Percentiles rank a stretch among this genome's conserved stretches.
Conservation (phyloP, 2,888 invertebrate species). For the Molorchus minor region DNA sequence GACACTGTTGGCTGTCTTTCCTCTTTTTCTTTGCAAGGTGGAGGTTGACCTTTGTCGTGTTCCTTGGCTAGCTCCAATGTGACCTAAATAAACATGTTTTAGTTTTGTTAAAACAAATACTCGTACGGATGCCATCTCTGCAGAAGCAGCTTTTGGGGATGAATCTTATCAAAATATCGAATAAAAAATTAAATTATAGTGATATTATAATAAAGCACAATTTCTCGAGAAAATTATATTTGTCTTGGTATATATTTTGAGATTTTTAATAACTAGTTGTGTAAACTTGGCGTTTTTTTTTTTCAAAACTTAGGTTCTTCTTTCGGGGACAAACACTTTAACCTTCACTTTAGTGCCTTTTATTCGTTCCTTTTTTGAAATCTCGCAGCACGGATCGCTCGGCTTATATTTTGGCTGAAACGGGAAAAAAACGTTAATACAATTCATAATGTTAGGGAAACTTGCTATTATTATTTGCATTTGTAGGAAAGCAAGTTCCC, state of each 20-base stretch:
- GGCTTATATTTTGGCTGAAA: slow-evolving; percentile 29
- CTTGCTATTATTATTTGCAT: slow-evolving; percentile 30
- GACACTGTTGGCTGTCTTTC: slow-evolving; percentile 21
- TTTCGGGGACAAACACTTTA: slow-evolving; percentile 28
- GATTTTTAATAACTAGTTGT: too few relatives aligned
- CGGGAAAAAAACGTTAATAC: neutral
- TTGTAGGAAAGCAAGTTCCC: slow-evolving; percentile 35
- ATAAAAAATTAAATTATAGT: too few relatives aligned
- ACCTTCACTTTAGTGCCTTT: slow-evolving; percentile 13
- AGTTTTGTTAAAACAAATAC: too few relatives aligned
- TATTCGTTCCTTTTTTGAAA: slow-evolving; percentile 11
- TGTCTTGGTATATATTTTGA: too few relatives aligned
- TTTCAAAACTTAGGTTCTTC: too few relatives aligned
- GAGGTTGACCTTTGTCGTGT: slow-evolving; percentile 34
- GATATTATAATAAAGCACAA: too few relatives aligned
- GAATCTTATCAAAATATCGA: too few relatives aligned
- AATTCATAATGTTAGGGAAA: slow-evolving; percentile 18
- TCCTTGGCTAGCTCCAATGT: slow-evolving; percentile 7
- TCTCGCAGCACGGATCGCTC: slow-evolving; percentile 31
- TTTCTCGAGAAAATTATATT: too few relatives aligned
- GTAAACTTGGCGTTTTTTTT: too few relatives aligned
- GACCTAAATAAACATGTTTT: too few relatives aligned
- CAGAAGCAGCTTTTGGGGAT: too few relatives aligned
- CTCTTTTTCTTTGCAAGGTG: slow-evolving; percentile 26
- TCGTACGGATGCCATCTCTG: too few relatives aligned